Evolutionary conservation across 2,888 invertebrate species (phyloP).

Genomic region (Tenthredo scrophulariae): DNA sequence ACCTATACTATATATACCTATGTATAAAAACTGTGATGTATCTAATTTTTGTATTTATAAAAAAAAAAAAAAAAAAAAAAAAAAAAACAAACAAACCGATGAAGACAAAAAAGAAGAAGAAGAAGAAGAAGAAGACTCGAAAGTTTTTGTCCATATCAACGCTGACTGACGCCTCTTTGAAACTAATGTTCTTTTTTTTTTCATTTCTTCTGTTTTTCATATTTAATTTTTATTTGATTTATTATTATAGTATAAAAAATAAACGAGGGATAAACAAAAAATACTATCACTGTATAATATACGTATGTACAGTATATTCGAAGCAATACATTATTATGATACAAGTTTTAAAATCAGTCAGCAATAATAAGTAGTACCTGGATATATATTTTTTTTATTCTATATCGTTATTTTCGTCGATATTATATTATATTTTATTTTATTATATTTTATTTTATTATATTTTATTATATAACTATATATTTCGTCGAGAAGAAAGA

Average conservation of each 20-base stretch:
- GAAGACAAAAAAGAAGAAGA: background rate
- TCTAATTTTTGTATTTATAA: background rate
- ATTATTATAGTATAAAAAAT: background rate
- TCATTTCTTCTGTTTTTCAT: background rate
- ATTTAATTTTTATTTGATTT: background rate
- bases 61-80: background rate
- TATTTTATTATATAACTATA: background rate
- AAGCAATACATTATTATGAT: constrained; percentile 47
- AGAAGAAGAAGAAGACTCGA: background rate
- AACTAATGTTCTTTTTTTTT: background rate
- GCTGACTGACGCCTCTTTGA: background rate
- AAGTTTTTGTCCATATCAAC: background rate
- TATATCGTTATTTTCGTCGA: background rate
- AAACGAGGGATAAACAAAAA: background rate
- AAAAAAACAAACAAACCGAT: too few relatives aligned
- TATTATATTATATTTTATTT: background rate
- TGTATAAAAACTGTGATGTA: background rate
- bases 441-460: background rate
- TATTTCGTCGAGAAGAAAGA: background rate
- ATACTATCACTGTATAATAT: constrained; percentile 2
- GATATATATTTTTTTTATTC: constrained; percentile 21
- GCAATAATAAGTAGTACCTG: constrained; percentile 31
- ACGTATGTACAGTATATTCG: constrained; percentile 21
- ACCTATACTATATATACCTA: background rate
- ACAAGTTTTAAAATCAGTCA: background rate